phyloP scores from a whole-genome alignment of 1,140 invertebrate genomes.

The Sipha flava region DNA sequence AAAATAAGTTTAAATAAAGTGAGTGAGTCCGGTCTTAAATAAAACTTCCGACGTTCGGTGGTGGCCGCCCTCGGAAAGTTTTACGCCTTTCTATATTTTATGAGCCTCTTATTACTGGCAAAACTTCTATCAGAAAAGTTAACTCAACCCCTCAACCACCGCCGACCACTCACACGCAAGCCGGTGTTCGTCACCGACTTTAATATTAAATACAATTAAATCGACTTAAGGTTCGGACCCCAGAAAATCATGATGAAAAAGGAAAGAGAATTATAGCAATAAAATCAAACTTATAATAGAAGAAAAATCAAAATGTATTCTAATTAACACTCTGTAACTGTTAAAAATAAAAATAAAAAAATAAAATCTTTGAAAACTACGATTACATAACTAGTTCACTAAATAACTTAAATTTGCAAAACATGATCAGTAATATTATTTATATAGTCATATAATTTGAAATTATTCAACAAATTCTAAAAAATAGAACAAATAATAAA shows the following conservation, averaged over 20 bases:
- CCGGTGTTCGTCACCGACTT: slow-evolving; percentile 4
- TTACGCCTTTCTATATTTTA: slow-evolving; percentile 32
- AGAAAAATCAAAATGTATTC: background rate
- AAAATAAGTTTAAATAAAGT: slow-evolving; percentile 31
- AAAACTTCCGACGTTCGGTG: slow-evolving; percentile 15
- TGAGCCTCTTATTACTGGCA: slow-evolving; percentile 28
- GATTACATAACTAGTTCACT: too few relatives aligned
- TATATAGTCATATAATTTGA: too few relatives aligned
- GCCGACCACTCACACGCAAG: background rate
- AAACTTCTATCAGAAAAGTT: slow-evolving; percentile 35
- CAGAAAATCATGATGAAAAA: background rate
- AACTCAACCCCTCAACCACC: slow-evolving; percentile 26
- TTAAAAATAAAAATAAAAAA: background rate
- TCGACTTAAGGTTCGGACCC: background rate
- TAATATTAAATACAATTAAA: slow-evolving; percentile 34
- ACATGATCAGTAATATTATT: too few relatives aligned
- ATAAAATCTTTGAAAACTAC: background rate
- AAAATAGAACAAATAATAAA: too few relatives aligned
- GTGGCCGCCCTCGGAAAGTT: slow-evolving; percentile 24
- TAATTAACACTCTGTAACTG: background rate
- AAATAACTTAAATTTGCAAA: too few relatives aligned
- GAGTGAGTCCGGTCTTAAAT: slow-evolving; percentile 31
- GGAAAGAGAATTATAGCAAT: background rate
- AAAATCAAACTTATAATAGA: background rate
- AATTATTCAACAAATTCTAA: too few relatives aligned